These are phyloP conservation scores for Chrysemys picta DNA, from an alignment of 2,113 vertebrate genomes.

Conservation along the genomic window DNA sequence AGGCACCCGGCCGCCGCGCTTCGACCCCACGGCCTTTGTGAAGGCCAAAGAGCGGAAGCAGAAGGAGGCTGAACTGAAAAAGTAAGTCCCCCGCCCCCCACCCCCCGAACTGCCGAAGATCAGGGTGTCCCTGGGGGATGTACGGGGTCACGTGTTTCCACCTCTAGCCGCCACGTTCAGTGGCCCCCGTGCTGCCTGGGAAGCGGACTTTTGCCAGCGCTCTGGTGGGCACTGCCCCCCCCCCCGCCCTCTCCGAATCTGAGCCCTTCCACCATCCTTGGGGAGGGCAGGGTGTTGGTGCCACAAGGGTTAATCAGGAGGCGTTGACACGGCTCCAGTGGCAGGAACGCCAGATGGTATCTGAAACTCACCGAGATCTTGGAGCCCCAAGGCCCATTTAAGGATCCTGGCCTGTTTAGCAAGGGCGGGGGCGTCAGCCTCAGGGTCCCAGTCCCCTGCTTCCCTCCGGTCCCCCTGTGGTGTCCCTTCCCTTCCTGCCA, in stretches of 20 bases:
- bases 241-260: too few species aligned
- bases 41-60: constrained; percentile 86
- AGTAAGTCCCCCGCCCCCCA: constrained; percentile 68
- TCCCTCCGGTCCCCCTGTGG: not conserved
- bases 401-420: not conserved
- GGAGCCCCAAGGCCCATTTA: not conserved
- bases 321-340: not conserved
- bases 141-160: not conserved
- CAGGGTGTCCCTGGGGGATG: not conserved
- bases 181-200: not conserved
- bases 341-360: not conserved
- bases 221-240: not conserved
- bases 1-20: constrained; percentile 81
- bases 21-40: constrained; percentile 92
- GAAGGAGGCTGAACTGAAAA: constrained; percentile 85
- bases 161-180: not conserved
- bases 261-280: not conserved
- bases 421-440: not conserved
- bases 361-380: not conserved
- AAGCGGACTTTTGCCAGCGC: not conserved
- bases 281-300: not conserved
- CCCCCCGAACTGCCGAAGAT: too few species aligned
- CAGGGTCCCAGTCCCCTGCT: too few species aligned
- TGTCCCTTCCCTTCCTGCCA: not conserved
- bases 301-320: not conserved